A percentile compares a stretch with the other conserved stretches of the same genome.
These are phyloP conservation scores for Amorpha juglandis DNA, from an alignment of 2,888 invertebrate species.

Conservation along the genomic window DNA sequence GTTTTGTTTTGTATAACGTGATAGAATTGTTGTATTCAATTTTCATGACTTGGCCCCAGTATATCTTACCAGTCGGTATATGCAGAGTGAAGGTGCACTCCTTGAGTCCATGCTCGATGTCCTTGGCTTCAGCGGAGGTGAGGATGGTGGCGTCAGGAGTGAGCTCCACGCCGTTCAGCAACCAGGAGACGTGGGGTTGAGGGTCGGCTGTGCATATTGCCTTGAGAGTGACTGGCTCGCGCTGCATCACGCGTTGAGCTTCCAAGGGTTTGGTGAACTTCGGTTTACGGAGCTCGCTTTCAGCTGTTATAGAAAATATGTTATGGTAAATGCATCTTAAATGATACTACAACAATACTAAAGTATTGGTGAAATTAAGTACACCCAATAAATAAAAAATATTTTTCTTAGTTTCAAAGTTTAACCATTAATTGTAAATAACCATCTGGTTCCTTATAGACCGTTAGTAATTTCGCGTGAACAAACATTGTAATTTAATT, in stretches of 20 bases:
- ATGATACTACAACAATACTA: too few species aligned
- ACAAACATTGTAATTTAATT: too few species aligned
- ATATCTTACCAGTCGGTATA: slow-evolving; percentile 86
- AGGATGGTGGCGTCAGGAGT: slow-evolving; percentile 86
- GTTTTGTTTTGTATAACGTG: too few species aligned
- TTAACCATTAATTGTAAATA: too few species aligned
- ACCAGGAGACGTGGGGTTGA: slow-evolving; percentile 93
- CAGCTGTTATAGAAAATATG: slow-evolving; percentile 77
- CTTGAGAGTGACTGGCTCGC: slow-evolving; percentile 86
- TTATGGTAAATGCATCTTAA: not conserved
- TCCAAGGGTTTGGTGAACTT: slow-evolving; percentile 87
- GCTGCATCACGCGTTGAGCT: slow-evolving; percentile 88
- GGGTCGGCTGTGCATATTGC: slow-evolving; percentile 95
- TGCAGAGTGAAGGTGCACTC: slow-evolving; percentile 92
- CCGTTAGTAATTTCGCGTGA: too few species aligned
- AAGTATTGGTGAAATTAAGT: too few species aligned
- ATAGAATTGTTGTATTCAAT: too few species aligned
- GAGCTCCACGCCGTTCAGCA: slow-evolving; percentile 89
- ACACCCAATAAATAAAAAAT: too few species aligned
- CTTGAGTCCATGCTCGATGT: slow-evolving; percentile 89
- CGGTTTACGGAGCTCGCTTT: slow-evolving; percentile 91
- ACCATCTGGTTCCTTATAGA: too few species aligned
- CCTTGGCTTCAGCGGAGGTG: slow-evolving; percentile 86
- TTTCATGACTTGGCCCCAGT: too few species aligned
- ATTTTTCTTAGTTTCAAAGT: too few species aligned